These are phyloP conservation scores for Philereme transversata DNA, from an alignment of 2,888 invertebrate species.

Conservation along the genomic window DNA sequence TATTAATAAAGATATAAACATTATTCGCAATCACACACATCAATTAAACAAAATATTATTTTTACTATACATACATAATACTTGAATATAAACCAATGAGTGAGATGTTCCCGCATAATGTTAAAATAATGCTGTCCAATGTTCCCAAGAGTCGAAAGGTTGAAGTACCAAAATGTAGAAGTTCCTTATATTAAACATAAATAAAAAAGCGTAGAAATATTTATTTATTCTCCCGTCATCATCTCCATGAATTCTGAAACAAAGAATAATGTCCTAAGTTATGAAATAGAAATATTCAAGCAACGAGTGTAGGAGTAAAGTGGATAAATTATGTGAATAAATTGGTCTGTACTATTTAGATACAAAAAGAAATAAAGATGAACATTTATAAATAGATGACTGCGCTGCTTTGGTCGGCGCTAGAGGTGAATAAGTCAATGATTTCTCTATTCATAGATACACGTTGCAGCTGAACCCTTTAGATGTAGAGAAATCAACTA, in stretches of 20 bases:
- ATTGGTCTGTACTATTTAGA: not conserved
- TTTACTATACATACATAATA: constrained; percentile 79
- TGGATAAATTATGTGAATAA: constrained; percentile 6
- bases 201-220: constrained; percentile 63
- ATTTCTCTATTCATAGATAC: no score
- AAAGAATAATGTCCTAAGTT: constrained; percentile 43
- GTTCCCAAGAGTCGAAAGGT: constrained; percentile 71
- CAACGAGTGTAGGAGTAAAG: constrained; percentile 8
- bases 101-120: constrained; percentile 51
- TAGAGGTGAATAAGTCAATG: no score
- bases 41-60: constrained; percentile 77
- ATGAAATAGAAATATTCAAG: constrained; percentile 19
- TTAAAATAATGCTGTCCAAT: constrained; percentile 59
- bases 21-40: constrained; percentile 78
- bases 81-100: constrained; percentile 65
- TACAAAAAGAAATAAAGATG: no score
- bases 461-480: no score
- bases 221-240: constrained; percentile 95
- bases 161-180: constrained; percentile 70
- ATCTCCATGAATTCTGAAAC: constrained; percentile 97
- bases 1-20: constrained; percentile 82
- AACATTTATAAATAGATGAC: no score
- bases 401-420: no score
- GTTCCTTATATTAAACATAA: constrained; percentile 71
- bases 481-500: no score